Evolutionary conservation across 2,113 vertebrate genomes (phyloP), one percentile per base, ranked within the genome.

Genomic region (Tupaia tana): DNA sequence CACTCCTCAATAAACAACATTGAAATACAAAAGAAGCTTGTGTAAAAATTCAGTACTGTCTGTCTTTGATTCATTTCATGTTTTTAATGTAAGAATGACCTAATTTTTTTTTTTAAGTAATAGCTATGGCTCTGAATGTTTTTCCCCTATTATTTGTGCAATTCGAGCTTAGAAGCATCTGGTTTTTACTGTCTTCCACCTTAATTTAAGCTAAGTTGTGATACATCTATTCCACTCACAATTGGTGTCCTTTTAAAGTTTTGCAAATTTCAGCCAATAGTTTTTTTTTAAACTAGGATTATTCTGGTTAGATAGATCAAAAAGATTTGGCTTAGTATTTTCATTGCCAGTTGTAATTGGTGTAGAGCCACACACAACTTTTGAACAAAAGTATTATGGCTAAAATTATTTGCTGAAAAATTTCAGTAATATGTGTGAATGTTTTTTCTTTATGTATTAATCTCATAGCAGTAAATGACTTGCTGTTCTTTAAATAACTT

Each of bases 1-100:
- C 98, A 98, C 98, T 98, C 98, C 98, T 98, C 98, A 99, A 99
- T 99, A 99, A 99, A 99, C 98, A 98, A 98, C 97, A 80, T 98
- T 98, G 98, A 98, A 98, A 98, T 98, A 98, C 97, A 97, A 97
- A 95, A 98, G 97, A 96, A 94, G 94, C 98, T 98, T 98, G 98
- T 98, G 98, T 98, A 98, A 95, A 98, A 96, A 93, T 97, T 97
- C 97, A 97, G 96, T 98, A 96, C 96, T 98, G 98, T 98, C 98
- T 98, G 98, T 93, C 97, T 98, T 97, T 96, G 96, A 86, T 96
- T 98, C 94, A 91, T 97, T 98, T 97, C 9, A 94, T 97, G 97
- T 97, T 97, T 95, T 97, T 96, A 96, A 95, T 96, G 52, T 84
- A 95, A 98, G 95, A 96, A 92, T 89, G 95, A 98, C 54, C 86